Evolutionary conservation across 2,888 invertebrate species (phyloP), one percentile per base, ranked within the genome.

Genomic region (Balanococcus diminutus): DNA sequence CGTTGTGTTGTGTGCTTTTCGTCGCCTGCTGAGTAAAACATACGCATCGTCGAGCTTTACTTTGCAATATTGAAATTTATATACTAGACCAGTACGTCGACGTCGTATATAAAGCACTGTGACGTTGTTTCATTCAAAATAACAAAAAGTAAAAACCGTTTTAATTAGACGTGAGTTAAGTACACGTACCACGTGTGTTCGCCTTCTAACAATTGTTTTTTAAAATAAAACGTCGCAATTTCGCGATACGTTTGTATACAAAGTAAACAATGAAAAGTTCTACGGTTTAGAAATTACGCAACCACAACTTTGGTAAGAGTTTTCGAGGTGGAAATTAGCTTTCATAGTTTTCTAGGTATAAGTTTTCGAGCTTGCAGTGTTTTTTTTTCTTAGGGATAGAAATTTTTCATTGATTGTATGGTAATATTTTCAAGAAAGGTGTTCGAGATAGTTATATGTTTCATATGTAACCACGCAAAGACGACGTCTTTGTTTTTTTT

Each of bases 41-140:
- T 67, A 67, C 67, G 61, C 67, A 56, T 28, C 5, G 2, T 28
- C 28, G 28, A 61, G 61, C 14, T 8, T 19, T 22, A 22, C 22
- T 56, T 67, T 19, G n/a, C 25, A 28, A 67, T 9, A 11, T 28
- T 28, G 67, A 67, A 67, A 67, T 67, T 67, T 16, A n/a, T n/a
- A n/a, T n/a, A 28, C 67, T 31, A 67, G 14, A 67, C 19, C 16
- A 67, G 16, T 5, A n/a, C n/a, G n/a, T n/a, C n/a, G n/a, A n/a
- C n/a, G n/a, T n/a, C n/a, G 67, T 67, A n/a, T n/a, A n/a, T n/a
- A 67, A 67, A 67, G 28, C 16, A 11, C 14, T 67, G 28, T 67
- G 67, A 67, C 67, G 67, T 67, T 14, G 67, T 67, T 67, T 67
- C 67, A 67, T 67, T 67, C 67, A 67, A 67, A 67, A 67, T 67